Conservation (phyloP, 1,140 invertebrate genomes). For the Papilio helenus region DNA sequence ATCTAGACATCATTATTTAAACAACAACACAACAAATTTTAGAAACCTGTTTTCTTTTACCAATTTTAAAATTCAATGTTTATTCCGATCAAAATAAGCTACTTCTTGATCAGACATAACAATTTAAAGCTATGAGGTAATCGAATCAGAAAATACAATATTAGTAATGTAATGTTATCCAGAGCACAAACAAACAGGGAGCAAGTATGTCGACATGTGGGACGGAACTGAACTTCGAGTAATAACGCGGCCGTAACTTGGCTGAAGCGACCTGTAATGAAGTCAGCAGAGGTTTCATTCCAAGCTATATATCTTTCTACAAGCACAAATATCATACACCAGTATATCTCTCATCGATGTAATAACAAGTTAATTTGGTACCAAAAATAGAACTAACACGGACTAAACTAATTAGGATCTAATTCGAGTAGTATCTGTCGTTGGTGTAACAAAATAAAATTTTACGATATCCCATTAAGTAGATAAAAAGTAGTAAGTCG, state of each 20-base stretch:
- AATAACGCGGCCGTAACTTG: slow-evolving; percentile 58
- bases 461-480: slow-evolving; percentile 13
- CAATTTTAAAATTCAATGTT: neutral
- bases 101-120: neutral
- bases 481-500: neutral
- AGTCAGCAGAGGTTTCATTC: slow-evolving; percentile 33
- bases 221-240: slow-evolving; percentile 52
- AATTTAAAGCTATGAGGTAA: slow-evolving; percentile 47
- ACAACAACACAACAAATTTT: too few relatives aligned
- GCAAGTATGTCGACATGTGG: slow-evolving; percentile 59
- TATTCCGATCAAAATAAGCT: neutral
- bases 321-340: slow-evolving; percentile 24
- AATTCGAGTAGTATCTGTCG: slow-evolving; percentile 24
- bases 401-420: slow-evolving; percentile 31
- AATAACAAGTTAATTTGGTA: slow-evolving; percentile 26
- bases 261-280: slow-evolving; percentile 54
- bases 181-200: slow-evolving; percentile 47
- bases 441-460: slow-evolving; percentile 21
- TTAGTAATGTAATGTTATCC: slow-evolving; percentile 50
- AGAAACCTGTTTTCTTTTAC: too few relatives aligned
- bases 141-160: slow-evolving; percentile 37
- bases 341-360: slow-evolving; percentile 29
- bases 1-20: too few relatives aligned
- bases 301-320: slow-evolving; percentile 40
- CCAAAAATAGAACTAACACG: slow-evolving; percentile 12